A percentile compares a stretch with the other conserved stretches of the same genome.
Conservation (phyloP, 2,113 vertebrate genomes). For the Ellobius talpinus region DNA sequence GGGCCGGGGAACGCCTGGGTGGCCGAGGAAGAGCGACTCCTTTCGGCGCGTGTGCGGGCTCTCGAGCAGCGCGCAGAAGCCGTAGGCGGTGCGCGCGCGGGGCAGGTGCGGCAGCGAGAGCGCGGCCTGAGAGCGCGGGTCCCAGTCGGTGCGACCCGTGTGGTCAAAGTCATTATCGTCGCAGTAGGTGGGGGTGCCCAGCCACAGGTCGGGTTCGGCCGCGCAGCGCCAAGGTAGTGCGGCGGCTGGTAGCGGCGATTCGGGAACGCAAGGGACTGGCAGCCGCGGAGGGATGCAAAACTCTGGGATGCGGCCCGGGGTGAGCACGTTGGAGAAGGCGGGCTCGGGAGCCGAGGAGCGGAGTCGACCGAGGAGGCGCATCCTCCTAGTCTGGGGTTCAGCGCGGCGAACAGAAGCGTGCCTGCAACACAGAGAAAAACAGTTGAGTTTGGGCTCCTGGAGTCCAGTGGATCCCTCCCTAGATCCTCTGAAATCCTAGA, state of each 20-base stretch:
- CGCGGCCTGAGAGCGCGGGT: slow-evolving; percentile 89
- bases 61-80: slow-evolving; percentile 92
- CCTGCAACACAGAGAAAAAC: neutral
- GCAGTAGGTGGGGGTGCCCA: neutral
- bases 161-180: neutral
- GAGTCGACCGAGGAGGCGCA: slow-evolving; percentile 86
- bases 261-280: neutral
- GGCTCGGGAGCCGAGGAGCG: slow-evolving; percentile 68
- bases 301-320: slow-evolving; percentile 87
- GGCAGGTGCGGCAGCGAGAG: slow-evolving; percentile 81
- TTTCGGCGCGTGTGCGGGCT: slow-evolving; percentile 93
- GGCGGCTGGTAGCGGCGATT: neutral
- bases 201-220: slow-evolving; percentile 53
- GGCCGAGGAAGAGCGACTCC: slow-evolving; percentile 91
- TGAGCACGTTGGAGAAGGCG: slow-evolving; percentile 86
- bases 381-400: neutral
- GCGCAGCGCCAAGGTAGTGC: slow-evolving; percentile 66
- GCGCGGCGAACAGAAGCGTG: neutral
- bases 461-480: no score
- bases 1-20: slow-evolving; percentile 58
- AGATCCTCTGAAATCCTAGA: neutral
- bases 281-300: slow-evolving; percentile 89
- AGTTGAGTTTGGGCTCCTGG: neutral
- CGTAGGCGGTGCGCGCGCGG: slow-evolving; percentile 89
- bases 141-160: slow-evolving; percentile 87